A percentile compares a stretch with the other conserved stretches of the same genome.
These are phyloP conservation scores for Drosophila oshimai DNA, from an alignment of 1,140 invertebrate genomes.

Conservation along the genomic window DNA sequence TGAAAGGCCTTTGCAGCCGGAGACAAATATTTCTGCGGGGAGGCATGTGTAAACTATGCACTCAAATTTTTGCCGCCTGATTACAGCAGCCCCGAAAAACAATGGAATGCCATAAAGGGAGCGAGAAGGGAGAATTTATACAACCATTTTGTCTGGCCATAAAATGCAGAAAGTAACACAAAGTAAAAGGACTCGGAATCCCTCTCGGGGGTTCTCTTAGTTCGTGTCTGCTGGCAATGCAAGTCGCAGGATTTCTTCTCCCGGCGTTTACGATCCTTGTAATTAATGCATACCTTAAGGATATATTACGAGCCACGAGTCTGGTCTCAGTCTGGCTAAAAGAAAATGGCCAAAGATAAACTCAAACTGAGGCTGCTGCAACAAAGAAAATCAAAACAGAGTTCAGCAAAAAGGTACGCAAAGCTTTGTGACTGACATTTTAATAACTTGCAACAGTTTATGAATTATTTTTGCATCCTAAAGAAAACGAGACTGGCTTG, in stretches of 20 bases:
- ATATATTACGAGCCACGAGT: constrained; percentile 40
- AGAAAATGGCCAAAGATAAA: constrained; percentile 22
- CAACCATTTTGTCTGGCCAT: constrained; percentile 38
- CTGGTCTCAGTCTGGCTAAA: constrained; percentile 24
- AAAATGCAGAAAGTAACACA: constrained; percentile 75
- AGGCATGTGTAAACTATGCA: constrained; percentile 43
- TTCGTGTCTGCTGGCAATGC: constrained; percentile 22
- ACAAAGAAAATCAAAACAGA: constrained; percentile 36
- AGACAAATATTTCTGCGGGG: constrained; percentile 20
- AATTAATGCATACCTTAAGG: constrained; percentile 78
- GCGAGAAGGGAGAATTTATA: background rate
- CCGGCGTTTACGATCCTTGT: constrained; percentile 65
- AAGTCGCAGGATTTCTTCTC: constrained; percentile 17
- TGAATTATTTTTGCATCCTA: constrained; percentile 15
- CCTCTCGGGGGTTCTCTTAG: background rate
- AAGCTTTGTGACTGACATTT: constrained; percentile 41
- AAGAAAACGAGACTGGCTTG: constrained; percentile 13
- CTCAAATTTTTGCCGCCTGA: constrained; percentile 51
- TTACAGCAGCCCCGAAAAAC: constrained; percentile 34
- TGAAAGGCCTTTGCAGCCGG: constrained; percentile 6
- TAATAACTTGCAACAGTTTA: constrained; percentile 50
- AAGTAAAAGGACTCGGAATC: constrained; percentile 46
- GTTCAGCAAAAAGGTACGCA: background rate
- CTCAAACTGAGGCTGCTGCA: constrained; percentile 1
- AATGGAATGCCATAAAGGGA: constrained; percentile 31